A percentile compares a stretch with the other conserved stretches of the same genome.
Conservation (phyloP, 2,888 invertebrate genomes). For the Cinara cedri region DNA sequence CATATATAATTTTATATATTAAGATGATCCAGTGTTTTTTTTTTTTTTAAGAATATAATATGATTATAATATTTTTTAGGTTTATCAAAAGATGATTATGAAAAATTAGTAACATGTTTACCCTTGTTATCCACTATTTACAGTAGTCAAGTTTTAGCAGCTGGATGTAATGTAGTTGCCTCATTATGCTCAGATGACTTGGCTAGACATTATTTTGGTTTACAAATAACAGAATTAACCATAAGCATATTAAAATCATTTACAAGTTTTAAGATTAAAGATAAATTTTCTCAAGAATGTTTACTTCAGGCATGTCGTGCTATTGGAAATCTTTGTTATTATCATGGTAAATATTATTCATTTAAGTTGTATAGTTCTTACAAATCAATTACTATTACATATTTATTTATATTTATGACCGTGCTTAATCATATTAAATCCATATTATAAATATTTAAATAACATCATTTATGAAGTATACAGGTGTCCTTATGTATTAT, state of each 20-base stretch:
- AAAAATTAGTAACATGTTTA: slow-evolving; percentile 32
- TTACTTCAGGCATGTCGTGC: slow-evolving; percentile 45
- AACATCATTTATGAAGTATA: no score
- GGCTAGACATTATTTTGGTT: slow-evolving; percentile 43
- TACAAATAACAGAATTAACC: slow-evolving; percentile 12
- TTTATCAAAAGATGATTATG: slow-evolving; percentile 34
- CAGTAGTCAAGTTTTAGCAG: slow-evolving; percentile 25
- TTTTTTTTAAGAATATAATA: no score
- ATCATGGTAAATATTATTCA: slow-evolving; percentile 40
- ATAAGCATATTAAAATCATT: slow-evolving; percentile 35
- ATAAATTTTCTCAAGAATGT: slow-evolving; percentile 25
- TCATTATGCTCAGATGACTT: slow-evolving; percentile 41
- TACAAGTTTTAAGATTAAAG: neutral
- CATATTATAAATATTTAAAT: no score
- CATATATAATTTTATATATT: neutral
- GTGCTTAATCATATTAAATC: no score
- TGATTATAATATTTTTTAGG: slow-evolving; percentile 8
- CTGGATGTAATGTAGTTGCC: slow-evolving; percentile 38
- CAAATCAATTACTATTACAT: neutral
- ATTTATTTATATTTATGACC: no score
- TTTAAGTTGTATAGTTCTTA: neutral
- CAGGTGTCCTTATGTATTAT: no score
- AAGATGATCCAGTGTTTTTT: no score
- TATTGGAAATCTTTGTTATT: slow-evolving; percentile 51
- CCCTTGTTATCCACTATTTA: slow-evolving; percentile 16